Base-by-base conservation (phyloP, 2,113 vertebrate genomes). In the Eptesicus fuscus region DNA sequence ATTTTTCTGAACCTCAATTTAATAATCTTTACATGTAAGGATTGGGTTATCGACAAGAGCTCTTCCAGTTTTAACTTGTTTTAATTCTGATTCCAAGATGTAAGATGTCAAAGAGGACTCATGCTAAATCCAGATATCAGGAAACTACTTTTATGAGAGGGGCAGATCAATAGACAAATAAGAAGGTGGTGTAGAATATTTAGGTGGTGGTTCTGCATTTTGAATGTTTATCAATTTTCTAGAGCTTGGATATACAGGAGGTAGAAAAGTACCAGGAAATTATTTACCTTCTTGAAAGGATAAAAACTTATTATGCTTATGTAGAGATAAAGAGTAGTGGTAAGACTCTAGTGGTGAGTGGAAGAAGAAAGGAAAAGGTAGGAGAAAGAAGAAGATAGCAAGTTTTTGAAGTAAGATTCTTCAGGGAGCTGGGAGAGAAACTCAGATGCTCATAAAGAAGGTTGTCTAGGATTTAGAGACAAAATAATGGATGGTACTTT, bases 181-280 rank as follows among this genome's bases (percentile, higher is more conserved):
- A 90, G 53, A 89, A 20, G 18, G 6, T 78, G n/a, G 3, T 30
- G 0, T 63, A 51, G 40, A 77, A 82, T 94, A 69, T 69, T 78
- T 56, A 78, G 25, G 51, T 51, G 11, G 28, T 28, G 44, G 18
- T 32, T 44, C 9, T 73, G 25, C 8, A 74, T 85, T 92, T 94
- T 69, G 23, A 90, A 67, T 17, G n/a, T 59, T 93, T 80, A 69
- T 63, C 78, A 32, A 63, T 90, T 91, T 91, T 96, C 9, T 74
- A 49, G 47, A 74, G 42, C 13, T 90, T 79, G 22, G 14, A 22
- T 74, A 71, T 49, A 65, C 4, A 83, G 22, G 53, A 71, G 17
- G 11, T 86, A 56, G 37, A 90, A 88, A 69, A 88, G n/a, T 90
- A 35, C 8, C 37, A 59, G 37, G 40, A 80, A 95, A 88, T 28